Evolutionary conservation across 2,888 invertebrate species (phyloP).

Genomic region (Rhagonycha fulva): DNA sequence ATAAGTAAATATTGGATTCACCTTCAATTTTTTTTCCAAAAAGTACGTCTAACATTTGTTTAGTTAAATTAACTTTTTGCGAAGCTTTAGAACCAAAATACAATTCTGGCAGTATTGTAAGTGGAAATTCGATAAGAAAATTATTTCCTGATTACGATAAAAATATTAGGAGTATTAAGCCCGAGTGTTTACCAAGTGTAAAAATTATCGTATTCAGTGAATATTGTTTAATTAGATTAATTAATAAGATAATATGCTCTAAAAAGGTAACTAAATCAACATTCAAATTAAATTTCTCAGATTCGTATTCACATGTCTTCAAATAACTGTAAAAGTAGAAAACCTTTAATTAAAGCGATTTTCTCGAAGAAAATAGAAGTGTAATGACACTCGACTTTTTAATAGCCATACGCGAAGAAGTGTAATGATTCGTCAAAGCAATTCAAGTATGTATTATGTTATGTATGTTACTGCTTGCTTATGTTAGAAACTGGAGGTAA

Average conservation of each 20-base stretch:
- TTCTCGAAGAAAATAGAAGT: neutral
- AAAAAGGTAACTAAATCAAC: neutral
- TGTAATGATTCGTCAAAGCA: neutral
- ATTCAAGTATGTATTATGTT: slow-evolving; percentile 2
- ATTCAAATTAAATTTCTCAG: neutral
- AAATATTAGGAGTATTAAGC: neutral
- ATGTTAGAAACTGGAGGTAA: neutral
- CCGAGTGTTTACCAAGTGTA: neutral
- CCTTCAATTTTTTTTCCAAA: no score
- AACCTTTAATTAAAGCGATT: neutral
- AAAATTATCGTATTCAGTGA: neutral
- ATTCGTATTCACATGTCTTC: neutral
- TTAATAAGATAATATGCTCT: neutral
- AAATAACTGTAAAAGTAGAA: neutral
- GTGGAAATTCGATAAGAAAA: no score
- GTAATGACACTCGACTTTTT: slow-evolving; percentile 17
- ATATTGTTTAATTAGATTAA: neutral
- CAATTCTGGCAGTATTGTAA: no score
- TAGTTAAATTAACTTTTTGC: no score
- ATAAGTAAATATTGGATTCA: neutral
- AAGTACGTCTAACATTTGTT: no score
- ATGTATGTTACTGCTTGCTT: slow-evolving; percentile 3
- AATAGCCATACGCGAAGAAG: neutral
- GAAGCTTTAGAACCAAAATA: no score
- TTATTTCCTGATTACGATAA: neutral